A percentile compares a stretch with the other conserved stretches of the same genome.
phyloP scores from a whole-genome alignment of 2,888 invertebrate species.

The Pyrgus malvae region DNA sequence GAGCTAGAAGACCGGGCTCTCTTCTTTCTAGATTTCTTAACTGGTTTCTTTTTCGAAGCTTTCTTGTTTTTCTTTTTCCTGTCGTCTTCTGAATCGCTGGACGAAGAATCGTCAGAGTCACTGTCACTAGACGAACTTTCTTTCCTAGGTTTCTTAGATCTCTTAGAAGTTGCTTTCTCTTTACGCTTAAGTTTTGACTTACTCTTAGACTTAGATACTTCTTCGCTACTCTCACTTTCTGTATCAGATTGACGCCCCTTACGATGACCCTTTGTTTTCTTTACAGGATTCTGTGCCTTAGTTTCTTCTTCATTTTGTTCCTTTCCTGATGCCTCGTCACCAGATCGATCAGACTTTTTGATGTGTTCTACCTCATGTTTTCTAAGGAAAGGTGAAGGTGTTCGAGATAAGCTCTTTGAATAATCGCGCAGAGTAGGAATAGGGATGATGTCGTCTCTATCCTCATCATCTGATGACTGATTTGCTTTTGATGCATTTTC shows the following conservation, averaged over 20 bases:
- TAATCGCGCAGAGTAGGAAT: slow-evolving; percentile 77
- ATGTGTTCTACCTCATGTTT: slow-evolving; percentile 81
- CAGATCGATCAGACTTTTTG: slow-evolving; percentile 71
- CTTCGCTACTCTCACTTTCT: slow-evolving; percentile 73
- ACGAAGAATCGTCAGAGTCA: slow-evolving; percentile 76
- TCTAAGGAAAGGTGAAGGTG: slow-evolving; percentile 92
- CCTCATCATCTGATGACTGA: slow-evolving; percentile 69
- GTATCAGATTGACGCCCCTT: slow-evolving; percentile 77
- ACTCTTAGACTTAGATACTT: slow-evolving; percentile 64
- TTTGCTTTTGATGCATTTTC: slow-evolving; percentile 54
- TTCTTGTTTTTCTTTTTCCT: slow-evolving; percentile 77
- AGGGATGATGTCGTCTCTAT: slow-evolving; percentile 64
- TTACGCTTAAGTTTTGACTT: slow-evolving; percentile 74
- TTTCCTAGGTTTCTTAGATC: slow-evolving; percentile 72
- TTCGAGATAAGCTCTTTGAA: slow-evolving; percentile 90
- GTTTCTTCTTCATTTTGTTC: slow-evolving; percentile 70
- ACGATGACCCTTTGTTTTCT: slow-evolving; percentile 78
- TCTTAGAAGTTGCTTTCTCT: slow-evolving; percentile 82
- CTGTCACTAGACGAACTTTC: slow-evolving; percentile 76
- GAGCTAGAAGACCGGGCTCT: slow-evolving; percentile 73
- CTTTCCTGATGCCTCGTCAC: slow-evolving; percentile 69
- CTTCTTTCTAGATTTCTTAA: slow-evolving; percentile 75
- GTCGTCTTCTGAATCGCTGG: slow-evolving; percentile 76
- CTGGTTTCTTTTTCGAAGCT: slow-evolving; percentile 68
- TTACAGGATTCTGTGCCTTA: slow-evolving; percentile 52